Evolutionary conservation across 2,113 vertebrate species (phyloP).

Genomic region (Orthonyx spaldingii): DNA sequence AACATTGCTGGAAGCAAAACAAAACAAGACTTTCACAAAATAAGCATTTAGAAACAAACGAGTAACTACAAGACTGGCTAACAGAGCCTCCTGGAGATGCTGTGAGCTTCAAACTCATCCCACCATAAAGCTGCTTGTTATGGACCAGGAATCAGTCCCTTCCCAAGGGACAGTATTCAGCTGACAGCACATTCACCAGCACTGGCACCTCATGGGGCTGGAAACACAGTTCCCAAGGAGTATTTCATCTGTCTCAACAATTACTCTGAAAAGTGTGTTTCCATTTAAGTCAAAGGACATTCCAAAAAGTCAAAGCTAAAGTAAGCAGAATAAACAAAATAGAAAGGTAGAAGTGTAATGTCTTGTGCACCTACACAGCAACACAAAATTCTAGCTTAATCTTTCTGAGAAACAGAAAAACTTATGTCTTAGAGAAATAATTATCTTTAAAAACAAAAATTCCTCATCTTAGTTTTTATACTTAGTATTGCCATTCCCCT

Average conservation of each 20-base stretch:
- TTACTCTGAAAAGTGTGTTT: neutral
- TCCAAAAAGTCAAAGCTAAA: neutral
- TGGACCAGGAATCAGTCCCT: neutral
- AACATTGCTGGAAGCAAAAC: neutral
- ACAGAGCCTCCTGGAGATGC: neutral
- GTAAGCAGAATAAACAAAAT: neutral
- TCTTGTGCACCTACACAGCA: neutral
- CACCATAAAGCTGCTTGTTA: neutral
- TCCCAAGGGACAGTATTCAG: neutral
- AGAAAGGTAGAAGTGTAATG: neutral
- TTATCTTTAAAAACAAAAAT: too few relatives aligned
- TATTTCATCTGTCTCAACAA: neutral
- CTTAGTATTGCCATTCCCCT: neutral
- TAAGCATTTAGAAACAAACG: neutral
- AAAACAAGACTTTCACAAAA: neutral
- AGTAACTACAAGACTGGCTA: neutral
- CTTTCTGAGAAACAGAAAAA: neutral
- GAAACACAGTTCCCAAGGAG: neutral
- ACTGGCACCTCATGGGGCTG: neutral
- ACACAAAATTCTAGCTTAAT: neutral
- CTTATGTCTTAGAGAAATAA: neutral
- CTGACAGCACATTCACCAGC: neutral
- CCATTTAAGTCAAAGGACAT: neutral
- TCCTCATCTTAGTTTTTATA: neutral
- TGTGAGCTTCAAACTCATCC: neutral